Base-by-base conservation (phyloP, 2,888 invertebrate species). In the Leptinotarsa juncta region DNA sequence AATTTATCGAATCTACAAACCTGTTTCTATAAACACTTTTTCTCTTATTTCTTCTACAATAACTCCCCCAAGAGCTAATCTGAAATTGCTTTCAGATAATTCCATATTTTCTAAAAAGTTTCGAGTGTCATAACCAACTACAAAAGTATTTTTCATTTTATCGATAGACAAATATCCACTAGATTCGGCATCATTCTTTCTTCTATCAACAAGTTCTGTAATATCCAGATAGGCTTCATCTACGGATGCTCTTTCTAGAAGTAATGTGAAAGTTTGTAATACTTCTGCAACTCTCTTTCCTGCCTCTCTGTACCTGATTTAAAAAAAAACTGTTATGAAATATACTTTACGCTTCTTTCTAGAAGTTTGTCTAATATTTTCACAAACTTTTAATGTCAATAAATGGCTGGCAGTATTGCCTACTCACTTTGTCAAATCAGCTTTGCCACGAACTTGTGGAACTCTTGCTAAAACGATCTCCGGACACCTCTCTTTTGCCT, bases 191-290 rank as follows among this genome's bases (percentile, higher is more conserved):
- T 68, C 32, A 48, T 26, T 60, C 60, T 88, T 86, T 77, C 87
- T 78, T 80, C 10, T 42, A 42, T 86, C 82, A 53, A 97, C 96
- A 66, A 91, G 89, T 67, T 91, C 91, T 18, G 98, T 97, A 62
- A 99, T 92, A 86, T 99, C 98, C 77, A 99, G 88, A 86, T 97
- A 98, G 0, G 98, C 99, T 89, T 99, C 99, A 89, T 99, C 99
- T 42, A 99, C 94, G 69, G 98, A 98, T 3, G 99, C 99, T 84
- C 97, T 91, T 89, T 99, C 97, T 62, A 99, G 91, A 20, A 93
- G 88, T 3, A 92, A 87, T 72, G 95, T 95, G 85, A 94, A 96
- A 74, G 91, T 92, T 85, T 94, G 94, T 55, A 99, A 88, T 1
- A 97, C 96, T 82, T 93, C 93, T 1, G 98, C 96, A 7, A 98